phyloP scores from a whole-genome alignment of 2,888 invertebrate species.

The Phytoseiulus persimilis region DNA sequence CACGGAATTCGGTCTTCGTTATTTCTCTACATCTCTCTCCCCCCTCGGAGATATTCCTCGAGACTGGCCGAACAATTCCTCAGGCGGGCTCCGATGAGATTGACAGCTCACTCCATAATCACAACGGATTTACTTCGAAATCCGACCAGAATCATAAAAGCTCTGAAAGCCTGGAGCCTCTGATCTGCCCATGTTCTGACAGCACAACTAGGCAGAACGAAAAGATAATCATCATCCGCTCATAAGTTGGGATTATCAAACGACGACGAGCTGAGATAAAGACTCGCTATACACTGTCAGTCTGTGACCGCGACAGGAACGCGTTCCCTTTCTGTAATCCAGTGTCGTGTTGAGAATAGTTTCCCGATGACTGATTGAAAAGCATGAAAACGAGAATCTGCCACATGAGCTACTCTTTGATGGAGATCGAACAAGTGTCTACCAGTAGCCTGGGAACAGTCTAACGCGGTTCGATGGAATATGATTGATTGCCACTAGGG shows the following conservation, averaged over 20 bases:
- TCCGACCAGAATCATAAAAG: neutral
- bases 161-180: neutral
- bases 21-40: neutral
- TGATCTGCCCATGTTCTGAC: neutral
- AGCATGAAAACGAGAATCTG: too few species aligned
- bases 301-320: neutral
- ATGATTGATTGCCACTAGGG: neutral
- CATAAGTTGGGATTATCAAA: neutral
- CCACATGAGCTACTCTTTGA: too few species aligned
- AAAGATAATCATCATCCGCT: slow-evolving; percentile 5
- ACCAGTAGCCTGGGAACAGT: too few species aligned
- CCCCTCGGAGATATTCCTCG: neutral
- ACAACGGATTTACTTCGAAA: neutral
- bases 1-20: neutral
- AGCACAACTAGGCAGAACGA: neutral
- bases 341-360: neutral
- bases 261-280: neutral
- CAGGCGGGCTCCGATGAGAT: neutral
- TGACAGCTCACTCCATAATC: neutral
- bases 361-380: neutral
- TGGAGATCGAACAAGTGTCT: too few species aligned
- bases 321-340: neutral
- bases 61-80: neutral
- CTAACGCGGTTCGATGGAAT: neutral
- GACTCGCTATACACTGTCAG: neutral